These are phyloP conservation scores for Gymnoscopelus braueri DNA, from an alignment of 2,797 vertebrate genomes.

Conservation along the genomic window DNA sequence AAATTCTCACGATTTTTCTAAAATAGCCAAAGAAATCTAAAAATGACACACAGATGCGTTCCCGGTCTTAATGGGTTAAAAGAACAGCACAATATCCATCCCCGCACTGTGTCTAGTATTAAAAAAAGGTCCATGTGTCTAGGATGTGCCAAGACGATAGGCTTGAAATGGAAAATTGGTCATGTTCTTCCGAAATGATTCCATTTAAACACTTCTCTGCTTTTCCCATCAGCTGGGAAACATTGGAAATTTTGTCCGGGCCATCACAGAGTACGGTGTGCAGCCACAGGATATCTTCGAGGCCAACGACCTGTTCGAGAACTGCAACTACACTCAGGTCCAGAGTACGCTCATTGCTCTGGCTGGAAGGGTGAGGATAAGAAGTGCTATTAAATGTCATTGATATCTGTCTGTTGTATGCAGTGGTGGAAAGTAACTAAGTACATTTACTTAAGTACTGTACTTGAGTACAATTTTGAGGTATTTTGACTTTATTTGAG, in stretches of 20 bases:
- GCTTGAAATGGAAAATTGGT: too few species aligned
- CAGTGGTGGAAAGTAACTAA: too few species aligned
- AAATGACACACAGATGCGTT: too few species aligned
- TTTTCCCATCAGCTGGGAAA: constrained; percentile 88
- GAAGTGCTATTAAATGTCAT: background rate
- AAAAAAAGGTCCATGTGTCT: too few species aligned
- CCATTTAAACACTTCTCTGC: background rate
- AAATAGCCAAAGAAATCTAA: too few species aligned
- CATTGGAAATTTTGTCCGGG: constrained; percentile 93
- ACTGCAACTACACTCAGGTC: constrained; percentile 94
- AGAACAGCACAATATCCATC: background rate
- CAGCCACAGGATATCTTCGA: constrained; percentile 93
- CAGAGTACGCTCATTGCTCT: constrained; percentile 91
- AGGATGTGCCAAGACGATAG: too few species aligned
- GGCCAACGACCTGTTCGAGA: constrained; percentile 97
- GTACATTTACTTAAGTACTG: too few species aligned
- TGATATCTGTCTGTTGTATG: too few species aligned
- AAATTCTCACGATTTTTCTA: too few species aligned
- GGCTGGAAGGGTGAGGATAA: constrained; percentile 90
- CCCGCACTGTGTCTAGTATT: background rate
- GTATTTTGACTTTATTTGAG: too few species aligned
- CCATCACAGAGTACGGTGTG: constrained; percentile 90
- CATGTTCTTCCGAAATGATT: constrained; percentile 8
- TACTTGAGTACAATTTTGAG: too few species aligned
- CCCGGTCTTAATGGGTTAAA: too few species aligned